Conservation (phyloP, 2,797 vertebrate species). For the Etheostoma perlongum region DNA sequence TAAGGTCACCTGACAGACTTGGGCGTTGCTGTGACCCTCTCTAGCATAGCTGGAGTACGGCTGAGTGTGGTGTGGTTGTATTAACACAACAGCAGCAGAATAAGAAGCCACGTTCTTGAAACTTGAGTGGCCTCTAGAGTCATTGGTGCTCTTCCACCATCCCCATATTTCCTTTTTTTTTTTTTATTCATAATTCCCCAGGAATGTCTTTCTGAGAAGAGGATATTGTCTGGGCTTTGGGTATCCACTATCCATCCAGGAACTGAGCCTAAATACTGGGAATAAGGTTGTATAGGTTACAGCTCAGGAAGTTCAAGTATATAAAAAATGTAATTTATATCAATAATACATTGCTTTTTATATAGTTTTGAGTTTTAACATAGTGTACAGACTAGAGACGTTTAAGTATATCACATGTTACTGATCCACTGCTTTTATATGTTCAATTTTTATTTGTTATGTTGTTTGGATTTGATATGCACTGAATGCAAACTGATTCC, state of each 20-base stretch:
- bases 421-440: neutral
- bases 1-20: constrained; percentile 67
- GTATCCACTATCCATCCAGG: constrained; percentile 53
- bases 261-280: constrained; percentile 49
- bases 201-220: constrained; percentile 76
- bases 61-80: constrained; percentile 63
- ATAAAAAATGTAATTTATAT: constrained; percentile 18
- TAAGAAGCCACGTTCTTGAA: constrained; percentile 71
- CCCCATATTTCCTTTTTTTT: constrained; percentile 21
- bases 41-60: constrained; percentile 52
- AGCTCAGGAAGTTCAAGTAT: neutral
- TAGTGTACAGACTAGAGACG: neutral
- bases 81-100: constrained; percentile 77
- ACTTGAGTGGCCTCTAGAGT: constrained; percentile 54
- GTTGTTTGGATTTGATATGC: neutral
- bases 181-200: constrained; percentile 65
- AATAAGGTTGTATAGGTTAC: constrained; percentile 35
- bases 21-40: constrained; percentile 56
- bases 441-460: neutral
- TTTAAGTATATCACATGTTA: constrained; percentile 8
- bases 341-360: neutral
- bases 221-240: constrained; percentile 78
- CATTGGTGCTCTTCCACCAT: constrained; percentile 41
- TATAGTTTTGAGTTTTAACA: neutral
- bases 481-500: neutral